Conservation (phyloP, 2,888 invertebrate genomes). For the Phengaris alcon region DNA sequence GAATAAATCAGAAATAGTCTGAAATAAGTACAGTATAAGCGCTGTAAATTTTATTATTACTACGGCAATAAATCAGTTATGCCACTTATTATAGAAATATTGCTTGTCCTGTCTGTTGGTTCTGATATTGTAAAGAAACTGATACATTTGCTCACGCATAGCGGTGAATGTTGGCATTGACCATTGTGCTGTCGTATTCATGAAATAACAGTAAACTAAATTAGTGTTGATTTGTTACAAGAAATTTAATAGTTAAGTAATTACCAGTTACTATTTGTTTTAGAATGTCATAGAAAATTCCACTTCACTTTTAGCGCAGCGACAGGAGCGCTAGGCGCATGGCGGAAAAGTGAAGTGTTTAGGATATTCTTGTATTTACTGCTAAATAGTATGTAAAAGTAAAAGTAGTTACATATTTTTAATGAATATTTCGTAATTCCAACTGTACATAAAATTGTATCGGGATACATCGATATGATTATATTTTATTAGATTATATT, state of each 20-base stretch:
- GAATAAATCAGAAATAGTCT: constrained; percentile 1
- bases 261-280: too few relatives aligned
- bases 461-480: too few relatives aligned
- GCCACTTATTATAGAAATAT: constrained; percentile 15
- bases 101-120: constrained; percentile 26
- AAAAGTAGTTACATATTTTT: too few relatives aligned
- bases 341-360: too few relatives aligned
- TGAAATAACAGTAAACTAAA: constrained; percentile 26
- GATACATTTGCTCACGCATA: constrained; percentile 39
- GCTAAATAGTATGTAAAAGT: too few relatives aligned
- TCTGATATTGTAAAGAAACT: constrained; percentile 38
- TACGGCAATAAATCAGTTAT: constrained; percentile 19
- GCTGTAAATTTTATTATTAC: not conserved
- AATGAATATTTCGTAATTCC: too few relatives aligned
- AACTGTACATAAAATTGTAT: too few relatives aligned
- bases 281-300: too few relatives aligned
- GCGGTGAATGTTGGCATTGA: constrained; percentile 50
- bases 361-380: too few relatives aligned
- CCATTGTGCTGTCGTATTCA: constrained; percentile 42
- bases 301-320: too few relatives aligned
- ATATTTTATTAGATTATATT: too few relatives aligned
- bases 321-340: too few relatives aligned
- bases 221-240: constrained; percentile 10
- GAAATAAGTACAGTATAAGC: constrained; percentile 12
- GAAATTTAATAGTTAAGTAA: not conserved